These are phyloP conservation scores for Cheilosia grossa DNA, from an alignment of 2,888 invertebrate genomes.

Conservation along the genomic window DNA sequence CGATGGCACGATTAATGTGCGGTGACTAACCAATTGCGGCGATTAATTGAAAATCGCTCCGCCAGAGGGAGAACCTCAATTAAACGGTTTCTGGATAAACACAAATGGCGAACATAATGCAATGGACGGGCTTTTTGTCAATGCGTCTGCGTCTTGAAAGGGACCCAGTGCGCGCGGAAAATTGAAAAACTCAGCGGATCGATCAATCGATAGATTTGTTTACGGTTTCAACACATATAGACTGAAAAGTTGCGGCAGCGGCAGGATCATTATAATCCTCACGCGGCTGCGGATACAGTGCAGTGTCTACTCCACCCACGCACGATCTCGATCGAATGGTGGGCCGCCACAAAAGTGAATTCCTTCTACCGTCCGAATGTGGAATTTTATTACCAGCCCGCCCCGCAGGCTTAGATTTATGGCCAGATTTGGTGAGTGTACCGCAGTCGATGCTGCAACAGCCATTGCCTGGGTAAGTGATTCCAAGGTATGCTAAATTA, in stretches of 20 bases:
- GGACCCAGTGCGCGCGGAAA: slow-evolving; percentile 44
- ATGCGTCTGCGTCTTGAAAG: slow-evolving; percentile 18
- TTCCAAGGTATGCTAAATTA: slow-evolving; percentile 22
- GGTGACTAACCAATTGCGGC: slow-evolving; percentile 66
- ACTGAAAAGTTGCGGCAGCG: background rate
- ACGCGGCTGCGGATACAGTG: slow-evolving; percentile 29
- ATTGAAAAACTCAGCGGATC: slow-evolving; percentile 55
- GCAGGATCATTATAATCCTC: slow-evolving; percentile 38
- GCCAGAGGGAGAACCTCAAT: slow-evolving; percentile 34
- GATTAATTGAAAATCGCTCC: slow-evolving; percentile 56
- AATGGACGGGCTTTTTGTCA: slow-evolving; percentile 61
- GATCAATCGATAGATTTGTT: slow-evolving; percentile 70
- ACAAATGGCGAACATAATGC: slow-evolving; percentile 55
- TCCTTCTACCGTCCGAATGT: slow-evolving; percentile 45
- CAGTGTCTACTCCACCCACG: slow-evolving; percentile 35
- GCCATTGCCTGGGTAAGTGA: slow-evolving; percentile 21
- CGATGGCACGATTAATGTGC: slow-evolving; percentile 57
- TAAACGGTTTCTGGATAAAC: slow-evolving; percentile 65
- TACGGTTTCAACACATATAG: slow-evolving; percentile 63
- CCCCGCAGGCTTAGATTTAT: slow-evolving; percentile 49
- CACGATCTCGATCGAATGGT: slow-evolving; percentile 24
- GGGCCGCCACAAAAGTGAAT: slow-evolving; percentile 48
- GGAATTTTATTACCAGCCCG: slow-evolving; percentile 56
- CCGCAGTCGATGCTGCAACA: slow-evolving; percentile 45
- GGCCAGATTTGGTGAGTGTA: slow-evolving; percentile 53